Conservation (phyloP, 1,140 invertebrate species). For the Anagrus nilaparvatae region DNA sequence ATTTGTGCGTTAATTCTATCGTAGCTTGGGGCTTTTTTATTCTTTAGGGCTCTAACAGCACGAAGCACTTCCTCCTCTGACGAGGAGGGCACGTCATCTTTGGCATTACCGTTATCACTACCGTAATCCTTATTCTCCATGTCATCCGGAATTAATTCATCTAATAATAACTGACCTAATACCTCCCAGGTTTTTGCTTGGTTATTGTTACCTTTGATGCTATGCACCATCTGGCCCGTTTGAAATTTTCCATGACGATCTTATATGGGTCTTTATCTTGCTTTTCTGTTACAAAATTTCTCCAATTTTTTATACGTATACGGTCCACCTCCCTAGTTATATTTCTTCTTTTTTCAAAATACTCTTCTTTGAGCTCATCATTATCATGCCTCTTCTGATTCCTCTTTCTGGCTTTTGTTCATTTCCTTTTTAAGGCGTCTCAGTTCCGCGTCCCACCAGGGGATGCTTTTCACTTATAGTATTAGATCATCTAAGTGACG, state of each 20-base stretch:
- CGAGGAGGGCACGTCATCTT: no score
- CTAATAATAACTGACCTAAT: background rate
- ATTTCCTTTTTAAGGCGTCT: background rate
- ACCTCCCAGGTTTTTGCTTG: background rate
- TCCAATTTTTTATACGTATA: conserved; percentile 2
- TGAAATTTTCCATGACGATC: background rate
- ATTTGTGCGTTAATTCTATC: background rate
- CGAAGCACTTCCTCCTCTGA: background rate
- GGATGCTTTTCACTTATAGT: no score
- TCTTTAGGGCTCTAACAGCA: background rate
- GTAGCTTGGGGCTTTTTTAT: background rate
- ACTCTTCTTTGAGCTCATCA: background rate
- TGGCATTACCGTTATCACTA: no score
- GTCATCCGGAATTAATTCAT: background rate
- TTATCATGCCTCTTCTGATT: background rate
- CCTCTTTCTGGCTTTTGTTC: background rate
- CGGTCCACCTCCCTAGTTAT: background rate
- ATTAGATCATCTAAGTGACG: no score
- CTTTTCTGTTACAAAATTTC: background rate
- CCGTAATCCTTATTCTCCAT: background rate
- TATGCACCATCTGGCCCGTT: background rate
- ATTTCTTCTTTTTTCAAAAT: background rate
- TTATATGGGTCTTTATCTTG: background rate
- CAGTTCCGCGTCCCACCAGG: background rate
- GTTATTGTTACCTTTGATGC: background rate